phyloP scores from a whole-genome alignment of 2,888 invertebrate genomes.

The Aleiodes leptofemur region DNA sequence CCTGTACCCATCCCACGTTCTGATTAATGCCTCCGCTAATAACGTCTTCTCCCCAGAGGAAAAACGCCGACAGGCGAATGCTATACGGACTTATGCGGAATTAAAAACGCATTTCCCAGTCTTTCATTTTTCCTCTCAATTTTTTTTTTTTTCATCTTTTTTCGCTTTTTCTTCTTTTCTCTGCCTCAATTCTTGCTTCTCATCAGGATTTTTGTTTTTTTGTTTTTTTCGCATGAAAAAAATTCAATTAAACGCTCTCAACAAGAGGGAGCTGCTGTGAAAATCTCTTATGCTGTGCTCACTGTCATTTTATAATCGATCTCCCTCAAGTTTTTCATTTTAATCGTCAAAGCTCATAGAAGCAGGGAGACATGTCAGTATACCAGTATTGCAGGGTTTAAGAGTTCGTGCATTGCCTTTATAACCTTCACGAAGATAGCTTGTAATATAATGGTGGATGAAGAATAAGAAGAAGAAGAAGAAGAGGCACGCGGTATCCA shows the following conservation, averaged over 20 bases:
- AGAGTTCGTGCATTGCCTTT: conserved; percentile 50
- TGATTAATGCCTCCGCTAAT: conserved; percentile 74
- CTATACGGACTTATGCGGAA: conserved; percentile 71
- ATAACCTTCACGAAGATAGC: conserved; percentile 43
- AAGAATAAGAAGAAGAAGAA: conserved; percentile 19
- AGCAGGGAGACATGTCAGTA: neutral
- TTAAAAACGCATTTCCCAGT: conserved; percentile 66
- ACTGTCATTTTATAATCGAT: conserved; percentile 22
- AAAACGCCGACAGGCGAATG: conserved; percentile 51
- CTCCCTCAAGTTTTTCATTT: conserved; percentile 4
- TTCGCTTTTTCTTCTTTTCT: neutral
- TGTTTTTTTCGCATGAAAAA: conserved; percentile 20
- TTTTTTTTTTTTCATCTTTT: conserved; percentile 7
- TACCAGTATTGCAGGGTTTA: conserved; percentile 6
- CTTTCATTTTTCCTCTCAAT: neutral
- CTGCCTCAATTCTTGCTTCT: conserved; percentile 8
- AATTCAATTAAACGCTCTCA: too few species aligned
- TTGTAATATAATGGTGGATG: conserved; percentile 42
- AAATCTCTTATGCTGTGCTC: too few species aligned
- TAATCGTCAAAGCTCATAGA: conserved; percentile 14
- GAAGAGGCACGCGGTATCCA: conserved; percentile 31
- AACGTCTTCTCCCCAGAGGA: conserved; percentile 71
- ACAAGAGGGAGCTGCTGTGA: too few species aligned
- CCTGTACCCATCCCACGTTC: conserved; percentile 55
- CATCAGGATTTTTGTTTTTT: conserved; percentile 10